Base-by-base conservation (phyloP, 2,113 vertebrate species). In the Chaetura pelagica region DNA sequence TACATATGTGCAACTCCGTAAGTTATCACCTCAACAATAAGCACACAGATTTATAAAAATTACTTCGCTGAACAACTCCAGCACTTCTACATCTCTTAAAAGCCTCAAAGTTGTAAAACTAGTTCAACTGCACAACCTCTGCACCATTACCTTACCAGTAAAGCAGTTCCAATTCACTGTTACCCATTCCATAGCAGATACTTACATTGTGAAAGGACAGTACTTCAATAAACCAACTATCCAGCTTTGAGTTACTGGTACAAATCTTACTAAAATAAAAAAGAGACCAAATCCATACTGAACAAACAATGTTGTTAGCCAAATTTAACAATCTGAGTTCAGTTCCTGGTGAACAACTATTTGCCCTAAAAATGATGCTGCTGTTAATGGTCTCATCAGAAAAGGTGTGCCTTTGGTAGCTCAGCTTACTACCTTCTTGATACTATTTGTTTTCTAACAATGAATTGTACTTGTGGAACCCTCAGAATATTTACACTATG, bases 61-160 rank as follows among this genome's bases (percentile, higher is more conserved):
- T 87, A 68, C 21, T 58, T n/a, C 42, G 54, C 49, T 73, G 38
- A 51, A 91, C 24, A 23, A 21, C 35, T 71, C 67, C 23, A 88
- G 52, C 27, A 71, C 15, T 54, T 38, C 32, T 24, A 0, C 27
- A 46, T 17, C 32, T n/a, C 66, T 87, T 71, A 48, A 54, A 80
- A 72, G 27, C 6, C 26, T 49, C 32, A 2, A 29, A 63, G 12
- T 0, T 62, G 27, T 57, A 80, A 73, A 72, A 79, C 23, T 24
- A 44, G 40, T 57, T 85, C 17, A 76, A 3, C 6, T 29, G 30
- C 7, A 64, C 5, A 52, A 61, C 30, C 11, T 26, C 12, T 5
- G 5, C 11, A 52, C 4, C 0, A 0, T 12, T 69, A 52, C 11
- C 19, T 11, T 48, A 44, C 10, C 13, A 49, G 9, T 18, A 75